Base-by-base conservation (phyloP, 2,797 vertebrate genomes). In the Sebastes miniatus region DNA sequence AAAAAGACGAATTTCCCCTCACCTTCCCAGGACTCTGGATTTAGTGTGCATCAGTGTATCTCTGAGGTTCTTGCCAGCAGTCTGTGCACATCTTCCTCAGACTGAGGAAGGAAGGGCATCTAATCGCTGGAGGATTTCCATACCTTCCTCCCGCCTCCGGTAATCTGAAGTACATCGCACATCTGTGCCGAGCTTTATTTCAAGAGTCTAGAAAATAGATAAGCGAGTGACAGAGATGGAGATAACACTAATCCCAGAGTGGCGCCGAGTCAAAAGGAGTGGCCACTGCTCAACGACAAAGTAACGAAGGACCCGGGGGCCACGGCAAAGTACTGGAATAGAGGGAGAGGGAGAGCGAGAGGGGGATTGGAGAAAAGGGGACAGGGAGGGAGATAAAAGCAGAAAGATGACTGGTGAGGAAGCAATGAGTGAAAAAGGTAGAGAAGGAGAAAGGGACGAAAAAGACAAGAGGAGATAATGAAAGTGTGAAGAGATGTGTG, bases 161-260 rank as follows among this genome's bases (percentile, higher is more conserved):
- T 91, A 91, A 95, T 94, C 91, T 94, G 61, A 84, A 92, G 88
- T 88, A 87, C 90, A 94, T 94, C 91, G 86, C 91, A 83, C 68
- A 76, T 88, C 89, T 89, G 79, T 47, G 82, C 81, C 32, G 24
- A 88, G 90, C 92, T 93, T 92, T 88, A 93, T 91, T 95, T 94
- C 90, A 91, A 93, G 87, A 92, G 92, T 87, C 85, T 79, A 84
- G 82, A 88, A 88, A 73, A 91, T 32, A 88, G 92, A 95, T 95
- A 91, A 95, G 91, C 85, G 81, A 90, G 91, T 93, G 90, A 91
- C 92, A 89, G 78, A 85, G 93, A 93, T 91, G 84, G 87, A 89
- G 91, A 94, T 94, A 88, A 81, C 61, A 43, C 83, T 92, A 93
- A 93, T 92, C 92, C 91, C 83, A 80, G 58, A 89, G 89, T 80